These are phyloP conservation scores for Listronotus bonariensis DNA, from an alignment of 1,140 invertebrate genomes.

Conservation along the genomic window DNA sequence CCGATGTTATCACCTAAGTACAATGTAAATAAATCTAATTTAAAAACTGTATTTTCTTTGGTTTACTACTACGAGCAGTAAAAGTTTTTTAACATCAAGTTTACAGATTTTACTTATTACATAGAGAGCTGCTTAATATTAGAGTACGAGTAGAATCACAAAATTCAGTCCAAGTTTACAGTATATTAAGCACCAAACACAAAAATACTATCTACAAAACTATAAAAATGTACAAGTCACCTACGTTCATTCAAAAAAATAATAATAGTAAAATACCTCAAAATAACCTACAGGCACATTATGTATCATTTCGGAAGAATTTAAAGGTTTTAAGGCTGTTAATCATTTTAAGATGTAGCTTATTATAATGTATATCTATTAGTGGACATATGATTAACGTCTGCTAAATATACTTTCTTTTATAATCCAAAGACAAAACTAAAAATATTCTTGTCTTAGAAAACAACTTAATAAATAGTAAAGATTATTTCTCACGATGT, in stretches of 20 bases:
- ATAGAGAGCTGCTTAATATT: slow-evolving; percentile 28
- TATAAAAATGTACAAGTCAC: slow-evolving; percentile 6
- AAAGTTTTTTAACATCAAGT: not conserved
- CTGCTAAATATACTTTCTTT: not conserved
- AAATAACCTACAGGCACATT: slow-evolving; percentile 25
- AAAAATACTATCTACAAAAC: slow-evolving; percentile 17
- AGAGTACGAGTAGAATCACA: slow-evolving; percentile 35
- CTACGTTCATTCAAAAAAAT: not conserved
- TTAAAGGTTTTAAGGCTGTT: not conserved
- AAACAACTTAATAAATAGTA: no score
- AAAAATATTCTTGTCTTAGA: no score
- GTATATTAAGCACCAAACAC: slow-evolving; percentile 31
- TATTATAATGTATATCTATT: not conserved
- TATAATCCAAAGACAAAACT: no score
- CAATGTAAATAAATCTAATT: not conserved
- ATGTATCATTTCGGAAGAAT: slow-evolving; percentile 6
- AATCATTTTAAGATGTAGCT: not conserved
- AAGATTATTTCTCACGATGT: no score
- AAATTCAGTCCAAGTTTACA: slow-evolving; percentile 32
- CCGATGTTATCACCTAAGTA: no score
- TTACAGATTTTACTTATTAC: not conserved
- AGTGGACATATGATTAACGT: not conserved
- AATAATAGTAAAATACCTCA: slow-evolving; percentile 1
- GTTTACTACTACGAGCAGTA: not conserved
- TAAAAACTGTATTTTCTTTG: slow-evolving; percentile 9